phyloP scores from a whole-genome alignment of 2,888 invertebrate species.

The Branchipolynoe longqiensis region DNA sequence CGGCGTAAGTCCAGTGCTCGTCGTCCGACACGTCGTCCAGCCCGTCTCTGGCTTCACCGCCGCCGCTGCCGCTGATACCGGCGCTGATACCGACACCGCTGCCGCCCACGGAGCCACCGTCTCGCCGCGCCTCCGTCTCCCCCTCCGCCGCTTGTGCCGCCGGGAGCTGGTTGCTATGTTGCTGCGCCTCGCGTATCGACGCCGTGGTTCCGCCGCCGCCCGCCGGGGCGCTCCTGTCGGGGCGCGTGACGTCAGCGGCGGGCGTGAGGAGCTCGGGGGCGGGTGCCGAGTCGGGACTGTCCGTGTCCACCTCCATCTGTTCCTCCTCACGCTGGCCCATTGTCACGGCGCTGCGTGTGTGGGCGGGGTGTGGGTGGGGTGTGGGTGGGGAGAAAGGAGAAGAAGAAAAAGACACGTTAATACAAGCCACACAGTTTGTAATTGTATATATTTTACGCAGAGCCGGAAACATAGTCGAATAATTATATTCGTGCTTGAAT shows the following conservation, averaged over 20 bases:
- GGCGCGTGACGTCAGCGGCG: neutral
- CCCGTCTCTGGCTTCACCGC: neutral
- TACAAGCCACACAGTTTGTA: no score
- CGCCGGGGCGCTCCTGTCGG: neutral
- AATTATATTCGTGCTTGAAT: no score
- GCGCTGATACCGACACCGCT: neutral
- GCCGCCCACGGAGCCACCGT: neutral
- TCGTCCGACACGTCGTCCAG: no score
- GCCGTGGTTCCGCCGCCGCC: no score
- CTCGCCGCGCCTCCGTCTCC: neutral
- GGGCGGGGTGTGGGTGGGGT: no score
- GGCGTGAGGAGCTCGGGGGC: neutral
- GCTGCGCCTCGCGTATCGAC: neutral
- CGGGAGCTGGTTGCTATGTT: neutral
- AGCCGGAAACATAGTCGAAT: no score
- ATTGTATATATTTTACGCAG: no score
- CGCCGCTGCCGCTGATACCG: neutral
- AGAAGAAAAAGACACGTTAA: no score
- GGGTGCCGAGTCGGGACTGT: slow-evolving; percentile 12
- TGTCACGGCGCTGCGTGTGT: no score
- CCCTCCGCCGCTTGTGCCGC: neutral
- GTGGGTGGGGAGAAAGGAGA: no score
- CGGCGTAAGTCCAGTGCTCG: neutral
- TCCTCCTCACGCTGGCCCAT: slow-evolving; percentile 46
- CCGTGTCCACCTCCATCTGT: slow-evolving; percentile 47